A percentile compares a stretch with the other conserved stretches of the same genome.
These are phyloP conservation scores for Climacteris rufus DNA, from an alignment of 2,113 vertebrate genomes.

Conservation along the genomic window DNA sequence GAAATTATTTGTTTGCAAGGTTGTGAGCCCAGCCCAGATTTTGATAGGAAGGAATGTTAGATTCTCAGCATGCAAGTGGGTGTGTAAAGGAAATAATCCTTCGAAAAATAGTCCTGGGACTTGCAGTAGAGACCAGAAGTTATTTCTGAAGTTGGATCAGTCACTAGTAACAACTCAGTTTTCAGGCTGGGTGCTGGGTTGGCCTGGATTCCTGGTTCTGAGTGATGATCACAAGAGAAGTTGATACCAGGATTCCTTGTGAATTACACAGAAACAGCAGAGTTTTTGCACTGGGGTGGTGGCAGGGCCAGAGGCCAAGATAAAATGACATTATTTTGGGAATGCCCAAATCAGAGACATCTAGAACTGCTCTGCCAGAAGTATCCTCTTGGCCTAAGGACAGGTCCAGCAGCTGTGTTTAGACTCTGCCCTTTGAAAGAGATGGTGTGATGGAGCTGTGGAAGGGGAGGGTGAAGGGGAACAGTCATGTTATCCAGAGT, in stretches of 20 bases:
- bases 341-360: not conserved
- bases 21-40: not conserved
- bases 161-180: not conserved
- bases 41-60: conserved; percentile 16
- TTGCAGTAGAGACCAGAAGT: not conserved
- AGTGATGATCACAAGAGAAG: not conserved
- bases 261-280: not conserved
- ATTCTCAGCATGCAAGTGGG: conserved; percentile 4
- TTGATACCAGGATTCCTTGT: not conserved
- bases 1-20: not conserved
- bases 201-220: not conserved
- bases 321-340: not conserved
- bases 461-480: not conserved
- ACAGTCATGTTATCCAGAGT: rapidly evolving
- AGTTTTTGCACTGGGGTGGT: not conserved
- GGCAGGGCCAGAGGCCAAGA: not conserved
- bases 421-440: not conserved
- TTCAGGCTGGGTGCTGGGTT: not conserved
- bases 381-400: not conserved
- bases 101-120: not conserved
- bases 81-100: conserved; percentile 9
- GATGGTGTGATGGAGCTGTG: not conserved
- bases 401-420: not conserved
- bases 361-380: not conserved
- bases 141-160: not conserved